phyloP scores from a whole-genome alignment of 2,113 vertebrate species.

The Ictalurus punctatus region DNA sequence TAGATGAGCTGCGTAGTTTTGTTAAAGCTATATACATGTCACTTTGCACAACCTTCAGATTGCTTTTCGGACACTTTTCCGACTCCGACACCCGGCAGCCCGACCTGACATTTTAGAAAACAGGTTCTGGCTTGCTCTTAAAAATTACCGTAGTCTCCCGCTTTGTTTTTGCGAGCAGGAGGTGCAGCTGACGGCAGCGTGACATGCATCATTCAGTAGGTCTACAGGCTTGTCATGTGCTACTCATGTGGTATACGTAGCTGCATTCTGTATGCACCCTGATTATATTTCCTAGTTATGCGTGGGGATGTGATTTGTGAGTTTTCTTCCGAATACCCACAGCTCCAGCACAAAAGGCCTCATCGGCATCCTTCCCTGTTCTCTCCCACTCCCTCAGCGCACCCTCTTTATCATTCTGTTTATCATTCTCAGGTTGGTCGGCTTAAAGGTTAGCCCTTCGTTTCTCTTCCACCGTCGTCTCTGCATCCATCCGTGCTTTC shows the following conservation, averaged over 20 bases:
- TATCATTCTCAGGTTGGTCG: background rate
- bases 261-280: background rate
- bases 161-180: background rate
- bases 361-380: conserved; percentile 18
- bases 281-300: background rate
- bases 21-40: background rate
- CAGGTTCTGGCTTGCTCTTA: background rate
- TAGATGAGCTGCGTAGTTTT: background rate
- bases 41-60: background rate
- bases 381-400: background rate
- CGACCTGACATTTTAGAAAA: background rate
- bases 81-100: background rate
- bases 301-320: background rate
- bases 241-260: background rate
- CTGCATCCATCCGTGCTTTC: background rate
- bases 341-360: conserved; percentile 38
- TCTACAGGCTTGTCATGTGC: background rate
- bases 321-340: conserved; percentile 44
- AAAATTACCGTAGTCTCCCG: background rate
- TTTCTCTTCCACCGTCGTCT: background rate
- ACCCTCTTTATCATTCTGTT: conserved; percentile 29
- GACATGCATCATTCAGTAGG: background rate
- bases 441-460: conserved; percentile 9
- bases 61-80: background rate
- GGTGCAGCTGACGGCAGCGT: background rate